Percentiles rank a stretch among this genome's conserved stretches.
These are phyloP conservation scores for Epizoanthus illoricatus DNA, from an alignment of 92 coral and sea anemone genomes.

Conservation along the genomic window DNA sequence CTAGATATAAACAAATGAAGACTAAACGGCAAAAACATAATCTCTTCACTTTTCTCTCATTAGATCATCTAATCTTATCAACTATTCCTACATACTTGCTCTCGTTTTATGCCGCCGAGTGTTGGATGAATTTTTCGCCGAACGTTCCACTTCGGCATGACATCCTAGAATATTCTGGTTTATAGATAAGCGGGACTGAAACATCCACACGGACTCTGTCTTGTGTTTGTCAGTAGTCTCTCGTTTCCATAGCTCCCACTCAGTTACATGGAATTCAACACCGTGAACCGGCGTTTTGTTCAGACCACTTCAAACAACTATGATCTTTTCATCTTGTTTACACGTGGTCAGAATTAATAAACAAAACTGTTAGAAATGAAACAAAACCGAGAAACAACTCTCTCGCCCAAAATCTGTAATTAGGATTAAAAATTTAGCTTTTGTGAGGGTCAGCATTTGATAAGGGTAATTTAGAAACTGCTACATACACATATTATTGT, in stretches of 20 bases:
- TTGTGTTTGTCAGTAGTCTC: background rate
- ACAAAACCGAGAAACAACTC: background rate
- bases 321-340: slow-evolving; percentile 19
- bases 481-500: background rate
- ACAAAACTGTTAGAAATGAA: background rate
- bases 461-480: background rate
- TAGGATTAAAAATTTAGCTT: background rate
- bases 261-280: slow-evolving; percentile 12
- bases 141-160: slow-evolving; percentile 41
- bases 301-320: slow-evolving; percentile 19
- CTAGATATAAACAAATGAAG: background rate
- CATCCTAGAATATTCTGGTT: background rate
- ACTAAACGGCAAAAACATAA: background rate
- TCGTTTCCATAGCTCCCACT: slow-evolving; percentile 28
- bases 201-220: background rate
- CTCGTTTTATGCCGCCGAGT: background rate
- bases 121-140: slow-evolving; percentile 36
- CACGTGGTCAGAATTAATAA: background rate
- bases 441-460: background rate
- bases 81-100: background rate
- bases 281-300: slow-evolving; percentile 16
- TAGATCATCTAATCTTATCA: background rate
- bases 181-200: background rate
- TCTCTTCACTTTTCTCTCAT: background rate
- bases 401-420: too few species aligned